These are phyloP conservation scores for Clupea harengus DNA, from an alignment of 2,113 vertebrate genomes.

Conservation along the genomic window DNA sequence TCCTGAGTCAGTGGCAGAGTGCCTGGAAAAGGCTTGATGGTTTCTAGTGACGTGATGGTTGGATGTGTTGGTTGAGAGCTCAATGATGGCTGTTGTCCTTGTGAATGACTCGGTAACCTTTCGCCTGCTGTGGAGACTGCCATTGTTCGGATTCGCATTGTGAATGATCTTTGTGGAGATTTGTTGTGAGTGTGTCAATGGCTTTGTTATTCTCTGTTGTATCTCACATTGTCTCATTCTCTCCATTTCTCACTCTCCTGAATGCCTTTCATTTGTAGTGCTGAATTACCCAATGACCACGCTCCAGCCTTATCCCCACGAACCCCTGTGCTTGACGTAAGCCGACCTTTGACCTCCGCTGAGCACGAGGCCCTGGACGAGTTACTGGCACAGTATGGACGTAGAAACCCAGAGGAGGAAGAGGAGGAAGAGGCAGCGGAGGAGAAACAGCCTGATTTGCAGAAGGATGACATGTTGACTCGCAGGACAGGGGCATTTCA, in stretches of 20 bases:
- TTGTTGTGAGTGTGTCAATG: neutral
- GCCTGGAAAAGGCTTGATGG: neutral
- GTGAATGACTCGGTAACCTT: neutral
- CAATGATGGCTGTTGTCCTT: neutral
- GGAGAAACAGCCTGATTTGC: constrained; percentile 60
- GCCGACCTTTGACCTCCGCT: neutral
- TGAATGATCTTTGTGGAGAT: neutral
- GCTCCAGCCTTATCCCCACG: constrained; percentile 11
- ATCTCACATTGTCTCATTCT: constrained; percentile 18
- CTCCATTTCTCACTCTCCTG: constrained; percentile 18
- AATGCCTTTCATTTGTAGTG: constrained; percentile 26
- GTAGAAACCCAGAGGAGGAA: constrained; percentile 34
- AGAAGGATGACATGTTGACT: constrained; percentile 75
- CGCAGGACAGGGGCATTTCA: constrained; percentile 66
- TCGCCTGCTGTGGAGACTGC: neutral
- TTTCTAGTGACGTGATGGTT: neutral
- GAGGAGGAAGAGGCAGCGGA: constrained; percentile 62
- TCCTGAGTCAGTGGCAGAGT: neutral
- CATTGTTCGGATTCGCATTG: neutral
- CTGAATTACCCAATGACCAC: neutral
- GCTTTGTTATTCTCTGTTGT: neutral
- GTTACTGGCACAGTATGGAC: constrained; percentile 58
- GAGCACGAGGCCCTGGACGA: constrained; percentile 59
- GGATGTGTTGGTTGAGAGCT: neutral
- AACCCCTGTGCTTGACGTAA: constrained; percentile 33